Base-by-base conservation (phyloP, 2,888 invertebrate genomes). In the Tanytarsus gracilentus region DNA sequence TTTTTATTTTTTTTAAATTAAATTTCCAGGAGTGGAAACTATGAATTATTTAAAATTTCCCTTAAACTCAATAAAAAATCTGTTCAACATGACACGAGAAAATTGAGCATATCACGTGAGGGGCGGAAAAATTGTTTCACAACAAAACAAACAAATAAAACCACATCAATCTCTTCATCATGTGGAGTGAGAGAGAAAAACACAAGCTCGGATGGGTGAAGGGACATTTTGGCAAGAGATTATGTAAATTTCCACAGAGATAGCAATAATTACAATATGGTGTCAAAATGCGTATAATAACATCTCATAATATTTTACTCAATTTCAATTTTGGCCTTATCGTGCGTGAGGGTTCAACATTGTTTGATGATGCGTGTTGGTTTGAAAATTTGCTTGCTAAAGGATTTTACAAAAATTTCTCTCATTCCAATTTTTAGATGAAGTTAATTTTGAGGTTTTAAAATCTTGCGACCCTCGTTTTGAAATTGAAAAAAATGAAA, bases 231-330 rank as follows among this genome's bases (percentile, higher is more conserved):
- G 55, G n/a, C n/a, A n/a, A n/a, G 25, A 39, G 55, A 55, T 55
- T 55, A 55, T 55, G 55, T 55, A 55, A 39, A 55, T 55, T 55
- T 39, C 21, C n/a, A n/a, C n/a, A n/a, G n/a, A n/a, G n/a, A 18
- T n/a, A 14, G 55, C 33, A 39, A 40, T 55, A 55, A 55, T 55
- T 33, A 39, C 55, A 55, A 55, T 55, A 55, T 55, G 55, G 55
- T 55, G 55, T 55, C 52, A 55, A 39, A 55, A 53, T 25, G n/a
- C n/a, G n/a, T n/a, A n/a, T n/a, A n/a, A n/a, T n/a, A n/a, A n/a
- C n/a, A n/a, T n/a, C n/a, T n/a, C n/a, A 30, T 26, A 39, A 39
- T 36, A 30, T 53, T 53, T 53, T 25, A 23, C 14, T 26, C 7
- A n/a, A 25, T 25, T 30, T 30, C 29, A 51, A 51, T 51, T 30